Evolutionary conservation across 2,113 vertebrate genomes (phyloP).

Genomic region (Onychostruthus taczanowskii): DNA sequence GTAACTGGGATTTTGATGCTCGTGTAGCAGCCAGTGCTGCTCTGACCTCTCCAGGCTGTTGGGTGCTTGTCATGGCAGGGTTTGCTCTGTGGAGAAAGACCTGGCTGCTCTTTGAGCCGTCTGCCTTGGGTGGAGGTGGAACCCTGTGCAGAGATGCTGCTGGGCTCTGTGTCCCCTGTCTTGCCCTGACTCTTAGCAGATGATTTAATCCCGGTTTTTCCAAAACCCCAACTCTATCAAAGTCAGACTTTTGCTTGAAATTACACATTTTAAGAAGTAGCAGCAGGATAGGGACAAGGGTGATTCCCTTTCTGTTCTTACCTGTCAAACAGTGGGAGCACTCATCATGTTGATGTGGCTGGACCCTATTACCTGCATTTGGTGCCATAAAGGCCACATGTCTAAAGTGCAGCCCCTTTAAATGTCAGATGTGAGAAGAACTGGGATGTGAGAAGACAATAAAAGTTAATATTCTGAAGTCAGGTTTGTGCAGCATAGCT

Average conservation of each 20-base stretch:
- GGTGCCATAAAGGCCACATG: background rate
- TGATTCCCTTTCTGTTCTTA: background rate
- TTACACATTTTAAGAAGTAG: background rate
- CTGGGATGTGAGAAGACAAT: background rate
- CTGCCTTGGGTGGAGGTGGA: background rate
- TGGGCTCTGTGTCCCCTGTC: accelerated
- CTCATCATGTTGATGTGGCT: background rate
- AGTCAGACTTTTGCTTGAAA: background rate
- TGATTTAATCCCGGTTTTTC: background rate
- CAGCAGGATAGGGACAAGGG: background rate
- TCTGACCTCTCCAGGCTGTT: accelerated
- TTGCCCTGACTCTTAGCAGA: background rate
- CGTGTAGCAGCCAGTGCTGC: accelerated
- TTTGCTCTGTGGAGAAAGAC: background rate
- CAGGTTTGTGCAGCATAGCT: background rate
- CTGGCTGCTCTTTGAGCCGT: background rate
- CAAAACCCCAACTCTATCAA: background rate
- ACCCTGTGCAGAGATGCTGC: background rate
- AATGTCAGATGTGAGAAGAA: slow-evolving; percentile 1
- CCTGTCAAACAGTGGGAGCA: background rate
- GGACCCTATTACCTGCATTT: background rate
- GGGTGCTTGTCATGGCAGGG: accelerated
- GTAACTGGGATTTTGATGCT: background rate
- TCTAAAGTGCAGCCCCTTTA: background rate
- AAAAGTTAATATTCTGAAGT: slow-evolving; percentile 28